These are phyloP conservation scores for Oryzias javanicus DNA, from an alignment of 2,113 vertebrate species.

Conservation along the genomic window DNA sequence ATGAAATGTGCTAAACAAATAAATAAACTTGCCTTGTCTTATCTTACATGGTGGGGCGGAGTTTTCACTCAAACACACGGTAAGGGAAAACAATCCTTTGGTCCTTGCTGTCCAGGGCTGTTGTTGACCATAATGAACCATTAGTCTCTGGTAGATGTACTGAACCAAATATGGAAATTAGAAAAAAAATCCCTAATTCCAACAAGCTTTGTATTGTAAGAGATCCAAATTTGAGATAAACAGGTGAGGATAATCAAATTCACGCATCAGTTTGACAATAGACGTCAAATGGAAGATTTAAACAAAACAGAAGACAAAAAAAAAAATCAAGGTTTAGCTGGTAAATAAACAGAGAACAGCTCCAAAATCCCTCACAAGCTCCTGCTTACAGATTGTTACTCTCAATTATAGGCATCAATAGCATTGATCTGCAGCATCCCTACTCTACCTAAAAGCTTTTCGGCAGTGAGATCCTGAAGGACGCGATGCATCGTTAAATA, in stretches of 20 bases:
- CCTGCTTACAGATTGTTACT: slow-evolving; percentile 12
- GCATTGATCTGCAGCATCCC: slow-evolving; percentile 37
- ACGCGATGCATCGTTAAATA: slow-evolving; percentile 11
- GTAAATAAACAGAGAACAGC: slow-evolving; percentile 10
- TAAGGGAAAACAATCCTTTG: too few relatives aligned
- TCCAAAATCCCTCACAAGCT: background rate
- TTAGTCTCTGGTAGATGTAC: too few relatives aligned
- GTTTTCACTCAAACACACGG: too few relatives aligned
- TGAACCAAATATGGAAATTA: too few relatives aligned
- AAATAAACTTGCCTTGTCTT: too few relatives aligned
- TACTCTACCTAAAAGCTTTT: slow-evolving; percentile 11
- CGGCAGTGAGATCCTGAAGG: slow-evolving; percentile 2
- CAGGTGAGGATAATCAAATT: slow-evolving; percentile 31
- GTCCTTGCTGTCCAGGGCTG: too few relatives aligned
- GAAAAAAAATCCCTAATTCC: too few relatives aligned
- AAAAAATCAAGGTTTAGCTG: background rate
- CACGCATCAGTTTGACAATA: background rate
- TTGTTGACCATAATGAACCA: too few relatives aligned
- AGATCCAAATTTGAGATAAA: slow-evolving; percentile 4
- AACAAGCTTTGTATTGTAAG: slow-evolving; percentile 23
- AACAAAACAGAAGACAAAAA: slow-evolving; percentile 12
- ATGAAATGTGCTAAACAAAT: too few relatives aligned
- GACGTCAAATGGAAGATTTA: background rate
- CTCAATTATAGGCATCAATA: slow-evolving; percentile 29
- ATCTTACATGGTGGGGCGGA: too few relatives aligned